phyloP scores from a whole-genome alignment of 1,140 invertebrate genomes.

The Helicoverpa armigera region DNA sequence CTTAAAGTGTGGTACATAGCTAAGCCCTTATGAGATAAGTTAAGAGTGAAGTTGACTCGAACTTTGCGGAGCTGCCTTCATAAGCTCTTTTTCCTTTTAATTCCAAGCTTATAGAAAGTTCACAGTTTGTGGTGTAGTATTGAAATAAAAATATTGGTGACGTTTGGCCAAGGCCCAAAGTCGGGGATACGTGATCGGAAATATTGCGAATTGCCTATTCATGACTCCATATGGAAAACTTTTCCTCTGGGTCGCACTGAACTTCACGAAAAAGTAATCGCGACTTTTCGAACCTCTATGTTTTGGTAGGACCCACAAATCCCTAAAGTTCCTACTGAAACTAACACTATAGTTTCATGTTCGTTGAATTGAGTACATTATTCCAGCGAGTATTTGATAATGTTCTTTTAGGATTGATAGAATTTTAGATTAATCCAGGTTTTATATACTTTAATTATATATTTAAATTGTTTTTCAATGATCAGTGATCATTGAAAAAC shows the following conservation, averaged over 20 bases:
- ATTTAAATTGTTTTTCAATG: no score
- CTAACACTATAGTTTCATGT: not conserved
- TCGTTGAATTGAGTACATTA: no score
- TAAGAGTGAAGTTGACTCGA: not conserved
- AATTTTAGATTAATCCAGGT: not conserved
- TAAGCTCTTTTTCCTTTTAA: conserved; percentile 15
- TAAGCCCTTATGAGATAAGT: conserved; percentile 10
- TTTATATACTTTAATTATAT: no score
- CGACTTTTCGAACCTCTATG: conserved; percentile 10
- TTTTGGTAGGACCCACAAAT: conserved; percentile 17
- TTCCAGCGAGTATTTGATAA: not conserved
- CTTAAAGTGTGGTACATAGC: not conserved
- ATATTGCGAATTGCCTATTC: conserved; percentile 76
- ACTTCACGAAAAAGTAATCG: conserved; percentile 46
- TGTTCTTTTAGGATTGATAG: not conserved
- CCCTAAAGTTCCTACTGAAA: not conserved
- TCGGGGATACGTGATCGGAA: conserved; percentile 73
- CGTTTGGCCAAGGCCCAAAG: conserved; percentile 71
- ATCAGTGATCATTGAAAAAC: no score
- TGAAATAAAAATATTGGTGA: conserved; percentile 46
- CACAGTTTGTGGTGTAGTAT: not conserved
- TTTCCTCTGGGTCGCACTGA: conserved; percentile 49
- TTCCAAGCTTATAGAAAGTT: conserved; percentile 19
- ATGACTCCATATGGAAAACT: conserved; percentile 66
- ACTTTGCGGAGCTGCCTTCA: conserved; percentile 3